A percentile compares a stretch with the other conserved stretches of the same genome.
Conservation (phyloP, 2,797 vertebrate species). For the Staurois parvus region DNA sequence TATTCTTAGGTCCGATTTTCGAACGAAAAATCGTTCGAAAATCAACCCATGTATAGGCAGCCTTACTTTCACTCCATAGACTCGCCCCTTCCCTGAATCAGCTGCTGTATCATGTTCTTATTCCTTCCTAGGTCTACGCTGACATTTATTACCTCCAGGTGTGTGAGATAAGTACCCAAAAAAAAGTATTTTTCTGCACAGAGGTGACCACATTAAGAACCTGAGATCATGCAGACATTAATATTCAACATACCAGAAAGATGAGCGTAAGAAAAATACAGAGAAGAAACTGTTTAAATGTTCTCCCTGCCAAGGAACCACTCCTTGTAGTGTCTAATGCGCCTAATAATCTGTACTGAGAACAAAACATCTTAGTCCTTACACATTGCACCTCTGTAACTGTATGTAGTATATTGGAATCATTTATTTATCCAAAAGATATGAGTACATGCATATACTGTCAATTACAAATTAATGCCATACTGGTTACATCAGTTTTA, state of each 20-base stretch:
- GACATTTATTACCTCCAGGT: constrained; percentile 17
- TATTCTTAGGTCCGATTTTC: too few relatives aligned
- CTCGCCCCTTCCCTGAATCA: not conserved
- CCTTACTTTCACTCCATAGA: not conserved
- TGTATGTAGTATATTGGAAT: not conserved
- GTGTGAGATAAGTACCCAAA: not conserved
- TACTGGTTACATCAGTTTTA: too few relatives aligned
- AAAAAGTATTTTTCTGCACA: not conserved
- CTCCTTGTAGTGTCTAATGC: not conserved
- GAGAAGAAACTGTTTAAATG: not conserved
- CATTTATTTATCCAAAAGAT: too few relatives aligned
- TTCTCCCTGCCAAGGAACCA: constrained; percentile 31
- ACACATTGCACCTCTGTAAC: not conserved
- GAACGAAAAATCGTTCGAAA: too few relatives aligned
- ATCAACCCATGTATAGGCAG: too few relatives aligned
- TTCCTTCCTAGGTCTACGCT: not conserved
- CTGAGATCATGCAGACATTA: constrained; percentile 41
- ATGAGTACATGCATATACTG: too few relatives aligned
- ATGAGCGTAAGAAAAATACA: constrained; percentile 25
- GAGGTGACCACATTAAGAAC: constrained; percentile 38
- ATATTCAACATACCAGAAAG: constrained; percentile 41
- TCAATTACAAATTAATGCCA: too few relatives aligned
- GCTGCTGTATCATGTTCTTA: not conserved
- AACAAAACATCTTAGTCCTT: not conserved
- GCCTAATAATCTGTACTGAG: not conserved